Base-by-base conservation (phyloP, 1,140 invertebrate species). In the Brachionus rotundiformis region DNA sequence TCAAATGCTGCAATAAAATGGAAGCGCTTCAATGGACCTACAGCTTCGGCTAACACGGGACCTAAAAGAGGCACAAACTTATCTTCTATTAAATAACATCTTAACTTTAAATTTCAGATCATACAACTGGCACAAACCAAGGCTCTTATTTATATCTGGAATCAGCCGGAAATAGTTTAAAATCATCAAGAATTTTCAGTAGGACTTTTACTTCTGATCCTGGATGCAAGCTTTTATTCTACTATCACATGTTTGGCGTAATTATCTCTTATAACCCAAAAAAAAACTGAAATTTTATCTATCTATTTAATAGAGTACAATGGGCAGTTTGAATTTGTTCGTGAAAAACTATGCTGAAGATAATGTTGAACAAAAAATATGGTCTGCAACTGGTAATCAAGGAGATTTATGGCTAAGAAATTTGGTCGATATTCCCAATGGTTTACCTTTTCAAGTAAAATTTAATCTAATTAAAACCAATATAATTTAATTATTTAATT, bases 131-230 rank as follows among this genome's bases (percentile, higher is more conserved):
- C 23, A 65, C 63, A 29, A n/a, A 65, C n/a, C 19, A 41, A 59
- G 79, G 79, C 10, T 63, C 5, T 16, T 81, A 81, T 68, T 39
- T 81, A 31, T 81, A 81, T 36, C 54, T 81, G 11, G 59, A 63
- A 29, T 16, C 59, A 27, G 83, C 83, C 25, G 84, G 83, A 27
- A 85, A 86, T 23, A 65, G 83, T 10, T 16, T 23, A 13, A 85
- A 85, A 23, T 3, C 7, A 19, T 84, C 87, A 41, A 83, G 77
- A 59, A 86, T 86, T 13, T 33, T 83, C 63, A 82, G 87, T 7
- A 16, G 86, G 7, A 86, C 84, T 81, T 63, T 63, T 31, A 19
- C 47, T 1, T 44, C 68, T 25, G n/a, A 63, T 33, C 31, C 19
- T 61, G 54, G 27, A 41, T 41, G 54, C 29, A 33, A 63, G 16